A percentile compares a stretch with the other conserved stretches of the same genome.
phyloP scores from a whole-genome alignment of 1,140 invertebrate genomes.

The Trichogramma pretiosum region DNA sequence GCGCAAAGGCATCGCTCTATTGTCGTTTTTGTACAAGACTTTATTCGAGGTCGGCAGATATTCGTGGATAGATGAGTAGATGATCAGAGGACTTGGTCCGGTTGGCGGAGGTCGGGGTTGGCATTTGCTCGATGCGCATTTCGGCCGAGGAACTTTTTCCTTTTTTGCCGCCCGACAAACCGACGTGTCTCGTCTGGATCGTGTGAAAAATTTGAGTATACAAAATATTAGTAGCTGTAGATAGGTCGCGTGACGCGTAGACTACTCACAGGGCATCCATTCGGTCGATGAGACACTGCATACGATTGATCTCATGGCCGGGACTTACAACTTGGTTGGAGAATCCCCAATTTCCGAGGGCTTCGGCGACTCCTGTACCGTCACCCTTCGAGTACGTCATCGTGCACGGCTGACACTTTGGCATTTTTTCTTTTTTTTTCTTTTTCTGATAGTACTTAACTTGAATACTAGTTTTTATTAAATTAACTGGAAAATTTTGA shows the following conservation, averaged over 20 bases:
- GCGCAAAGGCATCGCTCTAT: conserved; percentile 19
- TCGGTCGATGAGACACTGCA: conserved; percentile 30
- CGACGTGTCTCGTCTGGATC: too few species aligned
- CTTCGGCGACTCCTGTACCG: conserved; percentile 33
- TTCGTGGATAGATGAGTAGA: conserved; percentile 24
- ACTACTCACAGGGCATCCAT: conserved; percentile 33
- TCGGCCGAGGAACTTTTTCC: too few species aligned
- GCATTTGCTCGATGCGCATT: neutral
- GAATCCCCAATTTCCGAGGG: conserved; percentile 40
- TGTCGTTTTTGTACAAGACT: neutral
- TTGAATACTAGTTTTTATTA: too few species aligned
- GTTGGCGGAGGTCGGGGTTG: neutral
- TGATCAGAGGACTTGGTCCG: conserved; percentile 30
- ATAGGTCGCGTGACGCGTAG: too few species aligned
- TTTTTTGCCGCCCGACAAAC: too few species aligned
- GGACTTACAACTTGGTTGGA: conserved; percentile 24
- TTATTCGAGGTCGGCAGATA: neutral
- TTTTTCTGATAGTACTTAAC: too few species aligned
- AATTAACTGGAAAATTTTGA: too few species aligned
- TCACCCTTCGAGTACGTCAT: conserved; percentile 29
- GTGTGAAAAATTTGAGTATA: too few species aligned
- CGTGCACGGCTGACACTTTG: conserved; percentile 13
- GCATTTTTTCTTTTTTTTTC: conserved; percentile 4
- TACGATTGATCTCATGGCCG: conserved; percentile 30
- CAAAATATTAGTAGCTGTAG: too few species aligned